These are phyloP conservation scores for Apodemia duryi DNA, from an alignment of 2,888 invertebrate genomes.

Conservation along the genomic window DNA sequence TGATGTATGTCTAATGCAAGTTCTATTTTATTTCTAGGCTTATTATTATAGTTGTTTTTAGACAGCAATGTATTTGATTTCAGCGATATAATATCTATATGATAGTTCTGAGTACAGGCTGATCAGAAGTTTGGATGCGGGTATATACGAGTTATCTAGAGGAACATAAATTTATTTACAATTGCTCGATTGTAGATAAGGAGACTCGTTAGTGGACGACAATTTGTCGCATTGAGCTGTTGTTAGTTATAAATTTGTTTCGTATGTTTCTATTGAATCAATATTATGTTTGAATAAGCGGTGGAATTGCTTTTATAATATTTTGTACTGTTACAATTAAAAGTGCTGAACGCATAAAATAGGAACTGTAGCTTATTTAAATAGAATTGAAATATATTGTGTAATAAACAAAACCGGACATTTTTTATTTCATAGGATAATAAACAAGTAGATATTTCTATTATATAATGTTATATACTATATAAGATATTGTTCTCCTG, in stretches of 20 bases:
- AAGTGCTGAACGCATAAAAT: not conserved
- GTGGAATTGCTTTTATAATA: slow-evolving; percentile 16
- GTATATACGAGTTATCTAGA: slow-evolving; percentile 34
- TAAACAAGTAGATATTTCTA: too few species aligned
- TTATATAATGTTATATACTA: too few species aligned
- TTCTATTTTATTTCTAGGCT: not conserved
- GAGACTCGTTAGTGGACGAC: slow-evolving; percentile 36
- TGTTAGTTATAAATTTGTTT: slow-evolving; percentile 35
- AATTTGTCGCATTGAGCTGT: slow-evolving; percentile 38
- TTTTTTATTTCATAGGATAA: too few species aligned
- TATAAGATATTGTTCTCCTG: too few species aligned
- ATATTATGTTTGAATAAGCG: slow-evolving; percentile 19
- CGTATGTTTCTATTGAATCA: slow-evolving; percentile 26
- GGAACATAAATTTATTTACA: slow-evolving; percentile 40
- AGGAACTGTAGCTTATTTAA: too few species aligned
- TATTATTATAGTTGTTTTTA: not conserved
- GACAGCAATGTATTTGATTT: slow-evolving; percentile 25
- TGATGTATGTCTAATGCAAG: not conserved
- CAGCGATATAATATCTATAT: not conserved
- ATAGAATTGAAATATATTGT: too few species aligned
- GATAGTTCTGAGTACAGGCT: slow-evolving; percentile 21
- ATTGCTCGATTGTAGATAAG: slow-evolving; percentile 39
- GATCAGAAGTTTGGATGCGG: slow-evolving; percentile 36
- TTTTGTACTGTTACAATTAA: slow-evolving; percentile 2
- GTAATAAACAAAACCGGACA: too few species aligned